A percentile compares a stretch with the other conserved stretches of the same genome.
Conservation (phyloP, 2,113 vertebrate species). For the Peromyscus californicus region DNA sequence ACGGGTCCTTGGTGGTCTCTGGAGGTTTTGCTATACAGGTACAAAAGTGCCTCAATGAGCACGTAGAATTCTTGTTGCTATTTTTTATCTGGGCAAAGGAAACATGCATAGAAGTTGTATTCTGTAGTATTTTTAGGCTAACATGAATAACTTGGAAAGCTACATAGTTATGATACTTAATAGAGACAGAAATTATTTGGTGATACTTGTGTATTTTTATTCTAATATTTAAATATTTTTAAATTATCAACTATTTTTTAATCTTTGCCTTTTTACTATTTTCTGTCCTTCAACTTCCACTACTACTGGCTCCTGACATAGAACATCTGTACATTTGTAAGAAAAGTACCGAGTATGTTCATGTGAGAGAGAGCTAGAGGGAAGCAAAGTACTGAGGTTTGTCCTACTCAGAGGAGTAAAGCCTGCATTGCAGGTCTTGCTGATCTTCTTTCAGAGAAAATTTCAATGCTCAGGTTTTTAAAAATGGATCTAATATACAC, state of each 20-base stretch:
- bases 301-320: not conserved
- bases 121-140: not conserved
- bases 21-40: no score
- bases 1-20: no score
- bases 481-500: slow-evolving; percentile 32
- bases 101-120: not conserved
- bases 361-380: not conserved
- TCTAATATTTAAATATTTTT: not conserved
- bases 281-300: not conserved
- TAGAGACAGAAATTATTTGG: not conserved
- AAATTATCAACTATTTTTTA: not conserved
- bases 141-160: slow-evolving; percentile 21
- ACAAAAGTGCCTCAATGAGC: not conserved
- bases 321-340: not conserved
- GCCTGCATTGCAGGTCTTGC: not conserved
- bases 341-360: not conserved
- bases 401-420: not conserved
- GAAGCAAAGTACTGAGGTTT: not conserved
- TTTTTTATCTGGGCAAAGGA: not conserved
- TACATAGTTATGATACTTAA: slow-evolving; percentile 14
- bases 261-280: not conserved
- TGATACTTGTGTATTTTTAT: not conserved
- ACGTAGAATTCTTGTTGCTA: not conserved
- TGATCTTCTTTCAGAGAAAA: not conserved
- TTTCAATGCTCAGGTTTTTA: not conserved